Evolutionary conservation across 2,113 vertebrate genomes (phyloP).

Genomic region (Bolborhynchus lineola): DNA sequence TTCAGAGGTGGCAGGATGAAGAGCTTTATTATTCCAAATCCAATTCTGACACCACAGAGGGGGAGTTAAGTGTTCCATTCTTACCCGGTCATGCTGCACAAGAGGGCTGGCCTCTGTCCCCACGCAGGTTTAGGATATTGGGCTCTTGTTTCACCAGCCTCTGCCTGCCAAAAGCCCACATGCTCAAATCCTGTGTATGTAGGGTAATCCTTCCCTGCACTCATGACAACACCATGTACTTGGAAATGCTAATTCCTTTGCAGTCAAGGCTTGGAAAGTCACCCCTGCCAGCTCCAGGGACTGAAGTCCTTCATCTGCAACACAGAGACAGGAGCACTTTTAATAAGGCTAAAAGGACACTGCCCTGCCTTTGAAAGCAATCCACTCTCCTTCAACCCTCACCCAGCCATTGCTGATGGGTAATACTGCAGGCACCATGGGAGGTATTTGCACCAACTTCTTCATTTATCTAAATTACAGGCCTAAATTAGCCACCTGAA

Average conservation of each 20-base stretch:
- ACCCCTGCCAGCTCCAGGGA: neutral
- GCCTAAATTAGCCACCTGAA: neutral
- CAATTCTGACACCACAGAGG: neutral
- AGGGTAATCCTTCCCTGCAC: neutral
- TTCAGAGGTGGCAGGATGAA: neutral
- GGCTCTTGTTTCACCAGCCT: neutral
- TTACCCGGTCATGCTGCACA: neutral
- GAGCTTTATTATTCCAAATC: neutral
- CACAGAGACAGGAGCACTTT: neutral
- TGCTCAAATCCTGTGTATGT: neutral
- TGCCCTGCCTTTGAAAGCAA: neutral
- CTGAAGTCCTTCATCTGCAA: neutral
- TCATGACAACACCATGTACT: neutral
- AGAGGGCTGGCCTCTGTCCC: neutral
- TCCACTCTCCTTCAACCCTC: neutral
- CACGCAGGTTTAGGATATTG: fast-evolving
- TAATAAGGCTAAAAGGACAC: neutral
- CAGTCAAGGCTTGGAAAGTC: neutral
- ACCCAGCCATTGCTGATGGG: neutral
- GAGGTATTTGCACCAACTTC: neutral
- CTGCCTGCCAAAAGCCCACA: neutral
- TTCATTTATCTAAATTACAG: neutral
- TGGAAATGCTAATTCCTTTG: neutral
- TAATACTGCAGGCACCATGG: neutral
- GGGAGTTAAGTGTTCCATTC: neutral